Base-by-base conservation (phyloP, 2,797 vertebrate genomes). In the Cygnus olor region DNA sequence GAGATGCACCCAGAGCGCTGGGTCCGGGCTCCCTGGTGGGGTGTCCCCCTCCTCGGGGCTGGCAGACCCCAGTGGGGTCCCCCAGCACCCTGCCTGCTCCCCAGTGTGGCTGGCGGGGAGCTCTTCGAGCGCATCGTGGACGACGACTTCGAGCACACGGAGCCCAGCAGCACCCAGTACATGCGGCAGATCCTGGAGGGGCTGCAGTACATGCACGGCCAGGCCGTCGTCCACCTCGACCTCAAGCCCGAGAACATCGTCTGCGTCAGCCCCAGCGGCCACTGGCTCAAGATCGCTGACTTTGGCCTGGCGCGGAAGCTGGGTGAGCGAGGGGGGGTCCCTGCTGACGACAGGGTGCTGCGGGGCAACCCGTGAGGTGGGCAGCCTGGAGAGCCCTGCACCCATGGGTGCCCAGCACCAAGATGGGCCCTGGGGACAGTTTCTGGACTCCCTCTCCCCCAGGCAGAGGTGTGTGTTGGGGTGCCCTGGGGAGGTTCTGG, bases 231-330 rank as follows among this genome's bases (percentile, higher is more conserved):
- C 66, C 99, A 99, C 87, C 98, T 99, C 25, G 99, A 99, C 95
- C 98, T 99, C 80, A 99, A 99, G 92, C 99, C 99, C 0, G 99
- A 99, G 97, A 99, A 99, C 97, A 98, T 99, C 0, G 98, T 99
- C 85, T 99, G 99, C 0, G 96, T 98, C 66, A 98, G 98, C 97
- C 97, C 96, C 18, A 49, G 84, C 12, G 98, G 98, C 91, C 98
- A 98, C 38, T 93, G 95, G 69, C 40, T 99, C 61, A 99, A 99
- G 97, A 99, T 99, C 81, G 98, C 99, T 0, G 99, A 99, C 97
- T 99, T 99, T 1, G 99, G 99, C 34, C 92, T 99, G 65, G 98
- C 99, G 3, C 89, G 88, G 94, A 98, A 91, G 69, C 92, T 99
- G 36, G 98, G 99, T 99, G 90, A 68, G 98, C 49, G 20, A 47